These are phyloP conservation scores for Martes martes DNA, from an alignment of 2,113 vertebrate species.

Conservation along the genomic window DNA sequence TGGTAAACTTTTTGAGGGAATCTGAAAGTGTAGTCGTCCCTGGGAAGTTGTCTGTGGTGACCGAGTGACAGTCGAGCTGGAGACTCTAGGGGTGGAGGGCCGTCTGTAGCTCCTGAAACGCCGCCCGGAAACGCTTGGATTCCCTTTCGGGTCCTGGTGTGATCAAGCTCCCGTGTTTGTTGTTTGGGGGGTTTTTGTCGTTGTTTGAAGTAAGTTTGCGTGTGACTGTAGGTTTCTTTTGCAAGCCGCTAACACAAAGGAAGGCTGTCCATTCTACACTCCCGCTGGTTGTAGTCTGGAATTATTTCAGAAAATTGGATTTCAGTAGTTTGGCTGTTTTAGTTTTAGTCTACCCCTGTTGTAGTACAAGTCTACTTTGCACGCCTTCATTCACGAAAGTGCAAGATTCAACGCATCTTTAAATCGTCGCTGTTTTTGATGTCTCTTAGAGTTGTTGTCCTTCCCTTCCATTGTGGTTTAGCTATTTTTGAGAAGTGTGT, in stretches of 20 bases:
- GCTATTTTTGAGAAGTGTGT: constrained; percentile 46
- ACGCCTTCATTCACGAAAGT: neutral
- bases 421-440: constrained; percentile 26
- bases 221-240: constrained; percentile 1
- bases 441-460: neutral
- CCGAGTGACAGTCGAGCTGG: constrained; percentile 9
- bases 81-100: neutral
- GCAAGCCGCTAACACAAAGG: constrained; percentile 23
- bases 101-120: neutral
- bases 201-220: constrained; percentile 12
- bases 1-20: constrained; percentile 1
- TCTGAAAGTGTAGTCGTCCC: neutral
- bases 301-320: constrained; percentile 21
- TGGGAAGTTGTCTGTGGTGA: constrained; percentile 1
- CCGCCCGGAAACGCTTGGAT: constrained; percentile 13
- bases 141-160: neutral
- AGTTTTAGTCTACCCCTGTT: neutral
- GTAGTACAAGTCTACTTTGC: neutral
- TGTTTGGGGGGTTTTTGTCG: neutral
- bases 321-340: neutral
- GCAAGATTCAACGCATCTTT: neutral
- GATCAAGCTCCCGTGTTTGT: neutral
- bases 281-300: neutral
- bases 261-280: neutral
- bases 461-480: constrained; percentile 43